Evolutionary conservation across 2,797 vertebrate species (phyloP).

Genomic region (Hydrolagus colliei): DNA sequence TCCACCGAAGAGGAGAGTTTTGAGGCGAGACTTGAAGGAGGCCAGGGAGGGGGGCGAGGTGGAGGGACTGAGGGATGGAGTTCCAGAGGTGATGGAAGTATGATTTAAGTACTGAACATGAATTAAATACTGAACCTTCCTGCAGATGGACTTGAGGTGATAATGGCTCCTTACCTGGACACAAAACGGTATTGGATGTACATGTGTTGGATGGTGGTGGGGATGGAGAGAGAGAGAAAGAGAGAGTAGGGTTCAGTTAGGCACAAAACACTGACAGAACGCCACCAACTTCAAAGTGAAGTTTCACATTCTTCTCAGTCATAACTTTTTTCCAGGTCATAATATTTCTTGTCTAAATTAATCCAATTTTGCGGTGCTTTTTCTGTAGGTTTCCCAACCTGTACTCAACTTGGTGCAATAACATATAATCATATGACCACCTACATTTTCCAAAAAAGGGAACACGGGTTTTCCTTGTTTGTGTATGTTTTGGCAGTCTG

Average conservation of each 20-base stretch:
- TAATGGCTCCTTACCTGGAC: background rate
- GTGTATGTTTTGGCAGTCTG: conserved; percentile 2
- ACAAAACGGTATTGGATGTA: too few species aligned
- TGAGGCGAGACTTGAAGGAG: too few species aligned
- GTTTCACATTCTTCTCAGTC: background rate
- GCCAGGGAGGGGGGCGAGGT: too few species aligned
- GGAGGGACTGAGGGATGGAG: too few species aligned
- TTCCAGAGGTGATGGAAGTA: too few species aligned
- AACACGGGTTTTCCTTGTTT: conserved; percentile 30
- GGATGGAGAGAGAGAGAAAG: too few species aligned
- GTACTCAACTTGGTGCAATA: conserved; percentile 41
- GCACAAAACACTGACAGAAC: background rate
- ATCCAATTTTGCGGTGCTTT: background rate
- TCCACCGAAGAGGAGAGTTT: too few species aligned
- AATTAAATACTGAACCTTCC: conserved; percentile 51
- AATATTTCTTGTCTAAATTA: background rate
- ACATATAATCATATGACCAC: conserved; percentile 52
- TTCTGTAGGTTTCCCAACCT: conserved; percentile 3
- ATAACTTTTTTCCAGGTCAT: background rate
- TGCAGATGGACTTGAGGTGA: background rate
- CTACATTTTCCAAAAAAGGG: background rate
- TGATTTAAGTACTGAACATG: too few species aligned
- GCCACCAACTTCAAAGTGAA: background rate
- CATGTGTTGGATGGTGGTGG: too few species aligned
- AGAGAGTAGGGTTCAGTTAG: background rate